Evolutionary conservation across 1,140 invertebrate genomes (phyloP).

Genomic region (Psilanteris sp.): DNA sequence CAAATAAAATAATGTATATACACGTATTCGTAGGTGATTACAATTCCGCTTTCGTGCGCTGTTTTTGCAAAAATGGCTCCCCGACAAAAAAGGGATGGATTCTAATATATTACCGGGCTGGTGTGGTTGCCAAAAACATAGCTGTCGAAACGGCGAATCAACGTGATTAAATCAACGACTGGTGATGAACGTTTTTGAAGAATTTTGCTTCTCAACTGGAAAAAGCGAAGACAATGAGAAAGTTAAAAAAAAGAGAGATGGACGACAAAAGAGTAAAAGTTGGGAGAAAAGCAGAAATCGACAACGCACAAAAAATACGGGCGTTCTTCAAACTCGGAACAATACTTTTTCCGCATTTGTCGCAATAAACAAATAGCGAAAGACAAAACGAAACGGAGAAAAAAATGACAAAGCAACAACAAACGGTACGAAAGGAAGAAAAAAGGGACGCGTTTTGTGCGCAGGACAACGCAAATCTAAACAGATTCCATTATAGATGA

Average conservation of each 20-base stretch:
- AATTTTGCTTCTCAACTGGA: background rate
- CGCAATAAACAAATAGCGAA: constrained; percentile 6
- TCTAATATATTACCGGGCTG: too few species aligned
- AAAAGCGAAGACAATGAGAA: background rate
- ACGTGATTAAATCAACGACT: too few species aligned
- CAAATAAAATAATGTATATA: too few species aligned
- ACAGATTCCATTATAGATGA: constrained; percentile 36
- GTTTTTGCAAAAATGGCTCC: too few species aligned
- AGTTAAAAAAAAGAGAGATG: background rate
- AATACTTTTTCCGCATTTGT: constrained; percentile 11
- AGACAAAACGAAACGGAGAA: background rate
- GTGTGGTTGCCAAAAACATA: background rate
- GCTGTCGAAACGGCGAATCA: background rate
- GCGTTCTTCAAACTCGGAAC: background rate
- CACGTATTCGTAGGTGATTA: too few species aligned
- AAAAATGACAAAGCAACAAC: background rate
- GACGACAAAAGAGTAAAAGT: too few species aligned
- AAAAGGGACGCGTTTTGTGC: constrained; percentile 9
- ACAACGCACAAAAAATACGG: constrained; percentile 3
- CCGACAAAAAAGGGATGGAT: too few species aligned
- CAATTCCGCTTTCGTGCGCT: too few species aligned
- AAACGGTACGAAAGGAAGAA: constrained; percentile 1
- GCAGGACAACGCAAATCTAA: constrained; percentile 25
- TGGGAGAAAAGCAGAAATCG: too few species aligned
- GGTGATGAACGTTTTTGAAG: background rate